Percentiles rank a stretch among this genome's conserved stretches.
phyloP scores from a whole-genome alignment of 2,797 vertebrate genomes.

The Erethizon dorsatum region DNA sequence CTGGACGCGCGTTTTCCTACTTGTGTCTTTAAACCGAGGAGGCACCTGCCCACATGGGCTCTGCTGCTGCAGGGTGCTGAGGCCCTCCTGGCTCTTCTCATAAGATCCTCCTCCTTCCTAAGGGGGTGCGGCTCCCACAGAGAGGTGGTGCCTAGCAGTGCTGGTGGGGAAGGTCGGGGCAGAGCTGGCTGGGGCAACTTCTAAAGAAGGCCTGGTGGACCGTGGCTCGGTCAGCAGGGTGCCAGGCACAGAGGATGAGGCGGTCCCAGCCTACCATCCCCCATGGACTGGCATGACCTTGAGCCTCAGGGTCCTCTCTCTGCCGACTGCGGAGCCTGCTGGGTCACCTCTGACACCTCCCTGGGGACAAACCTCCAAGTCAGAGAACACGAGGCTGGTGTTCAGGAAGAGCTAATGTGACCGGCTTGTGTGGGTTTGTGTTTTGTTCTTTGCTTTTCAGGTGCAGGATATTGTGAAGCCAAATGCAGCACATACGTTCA shows the following conservation, averaged over 20 bases:
- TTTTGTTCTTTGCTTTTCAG: constrained; percentile 87
- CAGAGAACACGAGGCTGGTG: neutral
- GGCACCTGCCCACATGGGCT: neutral
- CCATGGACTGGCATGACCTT: neutral
- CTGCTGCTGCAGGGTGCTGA: neutral
- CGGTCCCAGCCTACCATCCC: too few relatives aligned
- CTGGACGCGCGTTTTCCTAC: neutral
- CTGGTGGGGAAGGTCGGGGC: neutral
- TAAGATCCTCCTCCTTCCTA: neutral
- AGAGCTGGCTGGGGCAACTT: neutral
- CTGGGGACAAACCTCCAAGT: neutral
- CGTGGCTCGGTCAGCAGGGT: neutral
- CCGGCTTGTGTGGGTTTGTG: neutral
- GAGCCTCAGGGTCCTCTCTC: neutral
- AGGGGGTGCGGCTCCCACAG: neutral
- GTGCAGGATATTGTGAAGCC: constrained; percentile 96
- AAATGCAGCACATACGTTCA: constrained; percentile 94
- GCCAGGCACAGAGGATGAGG: neutral
- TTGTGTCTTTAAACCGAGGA: neutral
- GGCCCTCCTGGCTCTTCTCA: neutral
- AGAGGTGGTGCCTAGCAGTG: neutral
- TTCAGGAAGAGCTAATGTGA: constrained; percentile 26
- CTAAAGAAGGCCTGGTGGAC: neutral
- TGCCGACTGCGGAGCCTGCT: neutral
- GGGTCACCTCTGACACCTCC: neutral